phyloP scores from a whole-genome alignment of 1,140 invertebrate genomes.

The Onthophagus taurus region DNA sequence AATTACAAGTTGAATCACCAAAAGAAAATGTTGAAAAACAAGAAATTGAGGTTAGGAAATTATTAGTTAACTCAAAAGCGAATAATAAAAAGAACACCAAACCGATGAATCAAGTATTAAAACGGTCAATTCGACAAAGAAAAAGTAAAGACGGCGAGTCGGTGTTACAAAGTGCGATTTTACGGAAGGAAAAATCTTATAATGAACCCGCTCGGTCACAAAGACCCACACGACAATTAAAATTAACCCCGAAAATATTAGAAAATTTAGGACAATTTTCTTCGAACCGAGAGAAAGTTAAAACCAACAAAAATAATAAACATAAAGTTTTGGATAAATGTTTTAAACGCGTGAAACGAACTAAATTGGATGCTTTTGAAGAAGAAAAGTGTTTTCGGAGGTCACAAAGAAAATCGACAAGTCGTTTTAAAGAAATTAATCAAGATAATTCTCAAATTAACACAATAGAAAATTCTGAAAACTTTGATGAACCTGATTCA shows the following conservation, averaged over 20 bases:
- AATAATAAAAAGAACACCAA: neutral
- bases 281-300: slow-evolving; percentile 19
- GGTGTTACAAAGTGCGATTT: slow-evolving; percentile 46
- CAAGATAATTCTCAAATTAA: slow-evolving; percentile 7
- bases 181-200: slow-evolving; percentile 46
- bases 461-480: slow-evolving; percentile 2
- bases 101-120: slow-evolving; percentile 21
- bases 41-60: neutral
- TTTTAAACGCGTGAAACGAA: too few species aligned
- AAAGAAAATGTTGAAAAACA: neutral
- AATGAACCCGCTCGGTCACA: slow-evolving; percentile 35
- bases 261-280: slow-evolving; percentile 26
- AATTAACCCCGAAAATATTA: slow-evolving; percentile 29
- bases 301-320: slow-evolving; percentile 16
- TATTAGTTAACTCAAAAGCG: slow-evolving; percentile 1
- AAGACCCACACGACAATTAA: slow-evolving; percentile 27
- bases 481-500: too few species aligned
- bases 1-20: neutral
- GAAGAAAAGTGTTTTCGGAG: slow-evolving; percentile 15
- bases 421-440: slow-evolving; percentile 6
- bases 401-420: slow-evolving; percentile 19
- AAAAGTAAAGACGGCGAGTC: slow-evolving; percentile 43
- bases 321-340: slow-evolving; percentile 19
- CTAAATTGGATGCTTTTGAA: too few species aligned
- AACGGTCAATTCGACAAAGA: slow-evolving; percentile 39